Conservation (phyloP, 2,113 vertebrate species). For the Seriola dumerili region DNA sequence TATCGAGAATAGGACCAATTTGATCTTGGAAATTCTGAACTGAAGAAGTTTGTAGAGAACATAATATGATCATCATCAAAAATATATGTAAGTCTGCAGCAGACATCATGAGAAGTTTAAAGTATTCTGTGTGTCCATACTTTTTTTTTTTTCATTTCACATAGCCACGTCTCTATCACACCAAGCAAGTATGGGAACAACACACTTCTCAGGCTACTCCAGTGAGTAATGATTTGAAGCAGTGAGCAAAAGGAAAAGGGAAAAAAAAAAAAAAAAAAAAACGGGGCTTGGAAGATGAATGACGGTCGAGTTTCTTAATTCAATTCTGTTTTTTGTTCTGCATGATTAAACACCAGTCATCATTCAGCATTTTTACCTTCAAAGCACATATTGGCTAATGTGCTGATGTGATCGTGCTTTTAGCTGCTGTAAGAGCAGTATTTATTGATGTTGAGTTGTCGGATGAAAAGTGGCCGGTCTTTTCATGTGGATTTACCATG, state of each 20-base stretch:
- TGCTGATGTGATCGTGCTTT: slow-evolving; percentile 69
- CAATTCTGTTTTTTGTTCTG: slow-evolving; percentile 49
- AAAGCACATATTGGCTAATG: slow-evolving; percentile 60
- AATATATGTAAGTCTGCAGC: not conserved
- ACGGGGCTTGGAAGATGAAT: slow-evolving; percentile 55
- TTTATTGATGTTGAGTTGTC: slow-evolving; percentile 55
- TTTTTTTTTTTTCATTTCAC: not conserved
- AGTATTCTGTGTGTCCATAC: slow-evolving; percentile 3
- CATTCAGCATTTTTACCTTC: slow-evolving; percentile 72
- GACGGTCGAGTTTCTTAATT: slow-evolving; percentile 51
- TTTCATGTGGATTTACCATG: slow-evolving; percentile 20
- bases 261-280: too few relatives aligned
- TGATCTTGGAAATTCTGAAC: not conserved
- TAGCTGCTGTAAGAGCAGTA: slow-evolving; percentile 33
- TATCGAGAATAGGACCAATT: slow-evolving; percentile 1
- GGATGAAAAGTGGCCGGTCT: slow-evolving; percentile 27
- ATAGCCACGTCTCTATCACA: slow-evolving; percentile 7
- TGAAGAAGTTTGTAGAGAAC: not conserved
- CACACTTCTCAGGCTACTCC: slow-evolving; percentile 2
- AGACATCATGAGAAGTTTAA: not conserved
- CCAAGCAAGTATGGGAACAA: not conserved
- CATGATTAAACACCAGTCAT: slow-evolving; percentile 61
- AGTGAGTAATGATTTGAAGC: slow-evolving; percentile 53
- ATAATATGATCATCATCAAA: not conserved
- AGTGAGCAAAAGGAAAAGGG: not conserved